Evolutionary conservation across 1,140 invertebrate genomes (phyloP).

Genomic region (Sycophaga agraensis): DNA sequence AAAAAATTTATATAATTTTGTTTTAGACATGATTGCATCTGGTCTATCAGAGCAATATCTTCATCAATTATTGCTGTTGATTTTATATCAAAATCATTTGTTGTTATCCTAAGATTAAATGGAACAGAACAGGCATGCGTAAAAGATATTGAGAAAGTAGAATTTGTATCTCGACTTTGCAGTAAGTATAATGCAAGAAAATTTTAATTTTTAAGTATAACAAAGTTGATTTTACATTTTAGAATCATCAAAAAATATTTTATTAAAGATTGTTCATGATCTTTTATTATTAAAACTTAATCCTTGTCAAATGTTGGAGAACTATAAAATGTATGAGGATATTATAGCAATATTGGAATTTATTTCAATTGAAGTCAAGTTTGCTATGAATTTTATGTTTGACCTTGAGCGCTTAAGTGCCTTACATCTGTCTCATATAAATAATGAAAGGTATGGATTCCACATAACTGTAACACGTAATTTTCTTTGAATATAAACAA

Average conservation of each 20-base stretch:
- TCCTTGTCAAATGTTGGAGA: slow-evolving; percentile 6
- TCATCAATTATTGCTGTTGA: slow-evolving; percentile 33
- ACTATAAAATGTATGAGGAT: slow-evolving; percentile 33
- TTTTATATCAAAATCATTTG: slow-evolving; percentile 41
- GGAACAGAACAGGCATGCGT: not conserved
- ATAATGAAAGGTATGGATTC: slow-evolving; percentile 36
- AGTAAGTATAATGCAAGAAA: slow-evolving; percentile 29
- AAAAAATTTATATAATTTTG: not conserved
- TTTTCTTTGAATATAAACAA: not conserved
- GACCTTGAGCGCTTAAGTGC: slow-evolving; percentile 35
- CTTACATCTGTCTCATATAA: slow-evolving; percentile 37
- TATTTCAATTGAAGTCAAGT: slow-evolving; percentile 38
- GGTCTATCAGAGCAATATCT: slow-evolving; percentile 34
- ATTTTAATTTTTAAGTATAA: not conserved
- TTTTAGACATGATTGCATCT: slow-evolving; percentile 43
- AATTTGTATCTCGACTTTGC: slow-evolving; percentile 36
- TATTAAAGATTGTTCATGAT: slow-evolving; percentile 38
- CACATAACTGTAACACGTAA: too few species aligned
- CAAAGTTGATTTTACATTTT: slow-evolving; percentile 1
- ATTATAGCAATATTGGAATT: slow-evolving; percentile 36
- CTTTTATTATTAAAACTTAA: slow-evolving; percentile 38
- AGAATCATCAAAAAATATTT: slow-evolving; percentile 30
- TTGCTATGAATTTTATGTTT: slow-evolving; percentile 43
- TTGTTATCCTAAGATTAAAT: slow-evolving; percentile 31
- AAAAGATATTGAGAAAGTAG: slow-evolving; percentile 32